Percentiles rank a stretch among this genome's conserved stretches.
Evolutionary conservation across 1,140 invertebrate species (phyloP).

Genomic region (Wiebesia pumilae): DNA sequence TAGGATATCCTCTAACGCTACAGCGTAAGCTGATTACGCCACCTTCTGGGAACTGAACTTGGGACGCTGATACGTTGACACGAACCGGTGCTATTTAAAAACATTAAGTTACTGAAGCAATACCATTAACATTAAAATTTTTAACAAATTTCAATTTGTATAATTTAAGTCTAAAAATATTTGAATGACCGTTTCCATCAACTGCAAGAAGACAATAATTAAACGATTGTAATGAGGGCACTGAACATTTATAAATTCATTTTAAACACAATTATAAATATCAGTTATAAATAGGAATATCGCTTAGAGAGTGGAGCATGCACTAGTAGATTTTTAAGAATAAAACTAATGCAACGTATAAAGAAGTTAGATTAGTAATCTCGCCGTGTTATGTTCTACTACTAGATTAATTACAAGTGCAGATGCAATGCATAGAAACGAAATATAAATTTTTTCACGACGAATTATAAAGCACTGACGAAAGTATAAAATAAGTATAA

Average conservation of each 20-base stretch:
- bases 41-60: constrained; percentile 78
- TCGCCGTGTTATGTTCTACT: background rate
- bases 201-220: background rate
- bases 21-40: constrained; percentile 83
- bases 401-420: background rate
- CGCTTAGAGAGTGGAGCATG: background rate
- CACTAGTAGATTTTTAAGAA: background rate
- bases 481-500: too few species aligned
- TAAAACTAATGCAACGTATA: background rate
- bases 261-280: background rate
- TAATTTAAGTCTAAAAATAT: background rate
- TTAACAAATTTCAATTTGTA: background rate
- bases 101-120: background rate
- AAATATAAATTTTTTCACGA: background rate
- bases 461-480: too few species aligned
- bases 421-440: background rate
- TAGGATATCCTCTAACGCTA: constrained; percentile 84
- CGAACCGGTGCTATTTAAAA: constrained; percentile 77
- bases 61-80: constrained; percentile 76
- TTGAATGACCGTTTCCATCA: background rate
- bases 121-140: background rate
- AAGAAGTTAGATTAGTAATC: background rate
- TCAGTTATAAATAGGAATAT: background rate
- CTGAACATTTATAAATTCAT: background rate
- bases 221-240: background rate